These are phyloP conservation scores for Pachycephala philippinensis DNA, from an alignment of 2,113 vertebrate species.

Conservation along the genomic window DNA sequence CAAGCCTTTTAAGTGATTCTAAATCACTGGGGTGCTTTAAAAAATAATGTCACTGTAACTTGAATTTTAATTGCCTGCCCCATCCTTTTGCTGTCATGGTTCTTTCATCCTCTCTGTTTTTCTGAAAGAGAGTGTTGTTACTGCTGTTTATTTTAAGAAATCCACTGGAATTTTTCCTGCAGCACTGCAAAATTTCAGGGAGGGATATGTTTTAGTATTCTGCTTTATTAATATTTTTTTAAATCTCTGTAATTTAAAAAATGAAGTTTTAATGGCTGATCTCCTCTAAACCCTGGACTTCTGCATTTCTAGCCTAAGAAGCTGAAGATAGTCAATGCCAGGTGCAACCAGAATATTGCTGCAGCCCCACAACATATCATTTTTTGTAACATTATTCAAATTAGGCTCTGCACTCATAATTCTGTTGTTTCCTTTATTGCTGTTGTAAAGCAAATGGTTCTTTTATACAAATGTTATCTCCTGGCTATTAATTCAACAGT, in stretches of 20 bases:
- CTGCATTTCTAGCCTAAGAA: constrained; percentile 55
- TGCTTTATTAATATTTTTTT: constrained; percentile 48
- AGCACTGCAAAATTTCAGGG: background rate
- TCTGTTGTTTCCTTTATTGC: constrained; percentile 79
- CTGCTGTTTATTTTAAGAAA: constrained; percentile 33
- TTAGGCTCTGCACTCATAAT: constrained; percentile 71
- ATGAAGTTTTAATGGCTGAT: constrained; percentile 56
- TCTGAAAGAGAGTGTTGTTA: background rate
- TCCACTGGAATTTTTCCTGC: background rate
- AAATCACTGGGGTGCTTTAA: background rate
- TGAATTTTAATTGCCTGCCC: constrained; percentile 17
- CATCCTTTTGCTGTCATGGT: constrained; percentile 11
- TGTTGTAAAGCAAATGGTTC: constrained; percentile 78
- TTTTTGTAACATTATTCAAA: constrained; percentile 76
- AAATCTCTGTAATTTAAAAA: constrained; percentile 57
- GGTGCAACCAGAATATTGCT: constrained; percentile 49
- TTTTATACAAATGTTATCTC: constrained; percentile 79
- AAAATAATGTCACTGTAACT: constrained; percentile 2
- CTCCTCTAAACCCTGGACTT: constrained; percentile 54
- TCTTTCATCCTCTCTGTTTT: background rate
- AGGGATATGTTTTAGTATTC: constrained; percentile 53
- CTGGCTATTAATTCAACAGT: constrained; percentile 77
- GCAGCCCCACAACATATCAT: constrained; percentile 23
- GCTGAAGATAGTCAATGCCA: constrained; percentile 40
- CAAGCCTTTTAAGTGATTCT: background rate